These are phyloP conservation scores for Caenorhabditis sp. DNA, from an alignment of 2,888 invertebrate species.

Conservation along the genomic window DNA sequence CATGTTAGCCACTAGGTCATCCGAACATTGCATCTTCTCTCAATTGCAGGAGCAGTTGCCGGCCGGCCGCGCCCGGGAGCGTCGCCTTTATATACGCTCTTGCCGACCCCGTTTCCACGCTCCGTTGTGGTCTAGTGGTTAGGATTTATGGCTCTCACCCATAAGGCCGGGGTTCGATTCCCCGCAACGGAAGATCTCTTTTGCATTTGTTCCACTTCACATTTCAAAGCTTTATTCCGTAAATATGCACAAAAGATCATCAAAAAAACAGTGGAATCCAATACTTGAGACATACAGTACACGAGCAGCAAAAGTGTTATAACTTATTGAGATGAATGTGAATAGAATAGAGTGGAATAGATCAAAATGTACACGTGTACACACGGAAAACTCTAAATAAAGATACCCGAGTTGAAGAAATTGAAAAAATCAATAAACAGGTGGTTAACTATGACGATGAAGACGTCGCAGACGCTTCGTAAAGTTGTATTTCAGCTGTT, in stretches of 20 bases:
- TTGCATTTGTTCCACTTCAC: not conserved
- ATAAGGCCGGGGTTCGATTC: slow-evolving; percentile 73
- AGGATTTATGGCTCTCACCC: slow-evolving; percentile 75
- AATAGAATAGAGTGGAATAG: not conserved
- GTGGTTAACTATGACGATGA: slow-evolving; percentile 18
- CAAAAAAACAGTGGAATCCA: not conserved
- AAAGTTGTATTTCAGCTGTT: slow-evolving; percentile 73
- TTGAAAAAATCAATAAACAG: not conserved
- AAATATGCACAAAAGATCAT: not conserved
- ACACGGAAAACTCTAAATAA: not conserved
- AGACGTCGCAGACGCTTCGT: slow-evolving; percentile 66
- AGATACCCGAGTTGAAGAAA: slow-evolving; percentile 3
- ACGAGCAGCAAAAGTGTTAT: not conserved
- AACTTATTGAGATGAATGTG: not conserved
- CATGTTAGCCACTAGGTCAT: slow-evolving; percentile 73
- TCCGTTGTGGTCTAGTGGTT: slow-evolving; percentile 72
- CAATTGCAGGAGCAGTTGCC: no score
- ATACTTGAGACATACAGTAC: slow-evolving; percentile 9
- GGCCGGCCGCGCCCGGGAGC: not conserved
- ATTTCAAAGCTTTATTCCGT: not conserved
- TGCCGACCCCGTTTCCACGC: not conserved
- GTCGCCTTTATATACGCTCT: not conserved
- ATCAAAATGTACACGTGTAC: slow-evolving; percentile 17
- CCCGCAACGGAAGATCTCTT: slow-evolving; percentile 66
- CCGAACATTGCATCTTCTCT: no score